Evolutionary conservation across 2,888 invertebrate species (phyloP), one percentile per base, ranked within the genome.

Genomic region (Neocrepidodera transversa): DNA sequence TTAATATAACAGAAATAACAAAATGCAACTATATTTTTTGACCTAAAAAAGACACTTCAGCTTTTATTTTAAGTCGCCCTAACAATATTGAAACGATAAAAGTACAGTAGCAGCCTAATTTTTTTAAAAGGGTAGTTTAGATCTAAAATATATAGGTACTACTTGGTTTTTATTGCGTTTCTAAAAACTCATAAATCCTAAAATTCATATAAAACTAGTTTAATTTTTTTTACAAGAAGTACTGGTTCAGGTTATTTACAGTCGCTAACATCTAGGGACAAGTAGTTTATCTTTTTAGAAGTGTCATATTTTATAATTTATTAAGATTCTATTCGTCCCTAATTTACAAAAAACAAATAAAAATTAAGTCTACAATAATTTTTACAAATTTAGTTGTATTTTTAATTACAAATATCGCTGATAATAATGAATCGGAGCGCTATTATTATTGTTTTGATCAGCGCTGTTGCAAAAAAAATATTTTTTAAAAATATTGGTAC

Each of bases 1-100:
- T 57, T 47, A 48, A 49, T 32, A 52, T 59, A 48, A 56, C 40
- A 54, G 49, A 58, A 54, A 53, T 51, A 60, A 51, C 54, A 61
- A 48, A 68, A 58, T 63, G 62, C 65, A 43, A 56, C 63, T 68
- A 68, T 61, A 61, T 68, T n/a, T n/a, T n/a, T 66, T 68, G 63
- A 65, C 62, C 66, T 67, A 67, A 60, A 50, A 47, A 65, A 45
- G 56, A 38, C 48, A 55, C 55, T 53, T 49, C 28, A 14, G 11
- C 5, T 28, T 45, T n/a, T n/a, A n/a, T n/a, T 50, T 50, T 43
- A 56, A 58, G 54, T 53, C 42, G 38, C 58, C 58, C 43, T 36
- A 28, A 53, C 43, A 53, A 23, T 26, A 36, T 45, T 43, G 30
- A 28, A 47, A 48, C 23, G 45, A 18, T 38, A 52, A 48, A 47